Evolutionary conservation across 1,140 invertebrate genomes (phyloP), one percentile per base, ranked within the genome.

Genomic region (Drosophila ironensis): DNA sequence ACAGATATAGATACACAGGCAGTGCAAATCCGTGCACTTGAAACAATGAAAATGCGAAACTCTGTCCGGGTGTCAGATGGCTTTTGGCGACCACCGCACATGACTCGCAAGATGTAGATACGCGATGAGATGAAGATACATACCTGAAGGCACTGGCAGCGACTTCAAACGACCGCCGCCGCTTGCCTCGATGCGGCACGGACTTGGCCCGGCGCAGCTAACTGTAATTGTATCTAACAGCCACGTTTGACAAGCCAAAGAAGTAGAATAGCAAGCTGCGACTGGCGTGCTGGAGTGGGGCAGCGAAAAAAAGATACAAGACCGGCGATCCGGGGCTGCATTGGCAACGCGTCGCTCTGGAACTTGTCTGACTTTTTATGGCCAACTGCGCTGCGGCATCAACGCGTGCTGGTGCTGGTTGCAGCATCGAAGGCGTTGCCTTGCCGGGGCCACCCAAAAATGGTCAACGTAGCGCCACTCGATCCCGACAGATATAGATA

Each of bases 211-310:
- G 46, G 25, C 46, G 67, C 68, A 44, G 73, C 78, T 82, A 82
- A 82, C 78, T 82, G 78, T 84, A 84, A 84, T 82, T 78, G 80
- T 84, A 82, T 82, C 78, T 82, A 82, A 82, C 78, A 84, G 78
- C 68, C 64, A 77, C 72, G 54, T 60, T 82, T 82, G 77, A 82
- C 77, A 82, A 57, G 56, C 67, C 54, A 22, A 22, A 69, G 37
- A 38, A 28, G 24, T 16, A 19, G 19, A 27, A 25, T 9, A 27
- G 25, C 14, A 11, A 19, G 14, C 33, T 14, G 30, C 30, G 12
- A 14, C 11, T 11, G 30, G 30, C 6, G 28, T 9, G 9, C n/a
- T 27, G 20, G 30, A 33, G 27, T 7, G 11, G 47, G 16, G 51
- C 11, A 33, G n/a, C n/a, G 30, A 33, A 33, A 4, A 30, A n/a